Conservation (phyloP, 64 coral and sea anemone species). For the Stichodactyla helianthus region DNA sequence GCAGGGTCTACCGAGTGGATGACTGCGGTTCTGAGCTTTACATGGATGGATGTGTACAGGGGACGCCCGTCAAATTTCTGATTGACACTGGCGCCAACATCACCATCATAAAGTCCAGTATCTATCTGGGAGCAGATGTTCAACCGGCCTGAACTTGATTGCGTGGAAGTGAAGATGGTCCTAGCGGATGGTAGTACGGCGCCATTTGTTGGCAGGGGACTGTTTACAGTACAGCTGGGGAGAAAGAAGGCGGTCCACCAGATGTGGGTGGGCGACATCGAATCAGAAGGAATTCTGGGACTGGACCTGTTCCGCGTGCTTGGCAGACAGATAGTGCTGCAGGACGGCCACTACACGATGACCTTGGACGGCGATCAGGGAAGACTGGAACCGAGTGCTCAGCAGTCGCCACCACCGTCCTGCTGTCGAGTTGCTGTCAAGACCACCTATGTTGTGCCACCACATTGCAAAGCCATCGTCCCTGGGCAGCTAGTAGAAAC, state of each 20-base stretch:
- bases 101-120: no score
- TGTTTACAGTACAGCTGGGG: neutral
- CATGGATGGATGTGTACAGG: no score
- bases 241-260: neutral
- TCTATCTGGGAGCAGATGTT: no score
- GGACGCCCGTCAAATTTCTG: no score
- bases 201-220: neutral
- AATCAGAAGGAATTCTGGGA: neutral
- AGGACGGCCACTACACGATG: no score
- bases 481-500: no score
- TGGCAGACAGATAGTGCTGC: neutral
- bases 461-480: neutral
- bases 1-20: no score
- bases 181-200: no score
- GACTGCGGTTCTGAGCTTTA: no score
- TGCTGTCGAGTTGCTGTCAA: no score
- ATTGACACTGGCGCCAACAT: no score
- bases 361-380: neutral
- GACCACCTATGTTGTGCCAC: neutral
- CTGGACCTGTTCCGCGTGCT: conserved; percentile 7
- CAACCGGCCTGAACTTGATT: neutral
- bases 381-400: neutral
- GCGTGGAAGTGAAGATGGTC: no score
- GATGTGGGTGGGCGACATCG: neutral
- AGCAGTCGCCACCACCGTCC: neutral